Conservation (phyloP, 64 coral and sea anemone species). For the Acropora yongei region DNA sequence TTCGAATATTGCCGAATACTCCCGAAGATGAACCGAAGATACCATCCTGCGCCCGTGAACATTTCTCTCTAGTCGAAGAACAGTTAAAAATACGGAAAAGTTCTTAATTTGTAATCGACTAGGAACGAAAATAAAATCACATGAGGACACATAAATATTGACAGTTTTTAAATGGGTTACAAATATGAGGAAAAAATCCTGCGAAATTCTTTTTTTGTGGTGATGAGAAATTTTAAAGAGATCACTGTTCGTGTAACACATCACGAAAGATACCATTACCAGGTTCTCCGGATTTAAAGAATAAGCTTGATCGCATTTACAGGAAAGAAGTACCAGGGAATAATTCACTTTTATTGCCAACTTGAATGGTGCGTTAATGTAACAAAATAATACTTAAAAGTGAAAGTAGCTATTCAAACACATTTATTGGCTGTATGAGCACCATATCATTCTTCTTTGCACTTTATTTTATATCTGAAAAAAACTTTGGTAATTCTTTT, state of each 20-base stretch:
- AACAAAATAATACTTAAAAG: too few species aligned
- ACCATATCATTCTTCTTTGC: too few species aligned
- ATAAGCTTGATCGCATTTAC: background rate
- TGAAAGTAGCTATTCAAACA: too few species aligned
- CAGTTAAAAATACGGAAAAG: too few species aligned
- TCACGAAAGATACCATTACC: background rate
- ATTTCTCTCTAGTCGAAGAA: background rate
- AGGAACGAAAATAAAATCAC: too few species aligned
- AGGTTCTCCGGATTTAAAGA: background rate
- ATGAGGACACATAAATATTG: too few species aligned
- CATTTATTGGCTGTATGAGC: too few species aligned
- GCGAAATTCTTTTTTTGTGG: background rate
- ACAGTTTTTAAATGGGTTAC: background rate
- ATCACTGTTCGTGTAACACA: background rate
- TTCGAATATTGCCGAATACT: constrained; percentile 32
- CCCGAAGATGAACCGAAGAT: constrained; percentile 16
- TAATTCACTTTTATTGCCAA: background rate
- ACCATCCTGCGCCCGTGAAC: background rate
- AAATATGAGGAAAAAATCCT: background rate
- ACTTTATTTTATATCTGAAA: too few species aligned
- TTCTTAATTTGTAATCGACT: too few species aligned
- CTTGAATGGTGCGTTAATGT: background rate
- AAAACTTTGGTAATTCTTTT: too few species aligned
- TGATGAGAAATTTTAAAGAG: background rate
- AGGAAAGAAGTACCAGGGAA: background rate